phyloP scores from a whole-genome alignment of 30 jellyfish, hydroid and myxozoan species.

The Morbakka virulenta region DNA sequence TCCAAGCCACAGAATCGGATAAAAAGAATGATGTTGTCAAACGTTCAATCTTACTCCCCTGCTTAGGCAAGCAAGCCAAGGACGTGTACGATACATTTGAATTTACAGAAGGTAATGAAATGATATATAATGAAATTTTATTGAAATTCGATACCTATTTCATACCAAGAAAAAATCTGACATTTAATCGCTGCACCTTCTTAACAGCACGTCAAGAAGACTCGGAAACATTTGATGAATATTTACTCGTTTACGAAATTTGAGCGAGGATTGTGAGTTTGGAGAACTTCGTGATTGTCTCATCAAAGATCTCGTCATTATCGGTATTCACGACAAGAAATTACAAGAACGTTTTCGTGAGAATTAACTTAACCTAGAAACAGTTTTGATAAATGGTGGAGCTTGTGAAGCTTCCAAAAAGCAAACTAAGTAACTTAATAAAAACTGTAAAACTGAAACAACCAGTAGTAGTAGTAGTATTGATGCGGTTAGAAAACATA shows the following conservation, averaged over 20 bases:
- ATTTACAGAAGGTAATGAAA: background rate
- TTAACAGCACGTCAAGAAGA: conserved; percentile 25
- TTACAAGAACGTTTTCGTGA: conserved; percentile 28
- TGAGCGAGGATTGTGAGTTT: conserved; percentile 36
- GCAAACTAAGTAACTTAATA: background rate
- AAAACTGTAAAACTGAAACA: background rate
- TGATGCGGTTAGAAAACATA: background rate
- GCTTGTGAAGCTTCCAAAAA: background rate
- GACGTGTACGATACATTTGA: conserved; percentile 18
- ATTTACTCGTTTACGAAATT: conserved; percentile 2
- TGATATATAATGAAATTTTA: background rate
- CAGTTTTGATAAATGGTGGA: conserved; percentile 5
- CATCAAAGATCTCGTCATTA: conserved; percentile 6
- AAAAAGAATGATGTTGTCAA: background rate
- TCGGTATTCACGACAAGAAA: conserved; percentile 9
- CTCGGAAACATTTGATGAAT: conserved; percentile 24
- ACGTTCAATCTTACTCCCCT: conserved; percentile 18
- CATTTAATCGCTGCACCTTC: conserved; percentile 2
- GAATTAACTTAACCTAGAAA: conserved; percentile 16
- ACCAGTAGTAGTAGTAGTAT: background rate
- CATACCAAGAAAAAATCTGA: conserved; percentile 36
- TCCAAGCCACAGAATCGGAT: no score
- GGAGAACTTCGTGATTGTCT: conserved; percentile 27
- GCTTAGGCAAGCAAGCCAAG: conserved; percentile 27
- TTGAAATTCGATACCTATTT: conserved; percentile 15